Percentiles rank a stretch among this genome's conserved stretches.
These are phyloP conservation scores for Macrostomum cliftonense DNA, from an alignment of 2,888 invertebrate species.

Conservation along the genomic window DNA sequence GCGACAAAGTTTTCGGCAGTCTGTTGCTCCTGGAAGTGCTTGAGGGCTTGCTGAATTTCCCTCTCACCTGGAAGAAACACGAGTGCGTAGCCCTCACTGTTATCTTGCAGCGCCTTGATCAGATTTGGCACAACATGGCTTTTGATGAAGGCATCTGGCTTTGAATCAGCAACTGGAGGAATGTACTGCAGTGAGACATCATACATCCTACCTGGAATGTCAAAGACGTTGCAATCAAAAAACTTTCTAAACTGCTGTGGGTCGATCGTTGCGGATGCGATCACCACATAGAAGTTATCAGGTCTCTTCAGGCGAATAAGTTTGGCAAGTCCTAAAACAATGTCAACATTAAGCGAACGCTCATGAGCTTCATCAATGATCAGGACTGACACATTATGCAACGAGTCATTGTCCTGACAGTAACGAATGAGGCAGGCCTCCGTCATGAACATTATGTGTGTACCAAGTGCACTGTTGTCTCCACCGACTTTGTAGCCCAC, in stretches of 20 bases:
- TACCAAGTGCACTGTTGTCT: constrained; percentile 62
- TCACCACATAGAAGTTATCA: constrained; percentile 53
- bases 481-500: constrained; percentile 88
- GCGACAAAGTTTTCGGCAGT: too few species aligned
- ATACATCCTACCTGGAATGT: constrained; percentile 80
- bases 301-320: constrained; percentile 59
- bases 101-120: constrained; percentile 56
- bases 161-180: constrained; percentile 15
- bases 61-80: too few species aligned
- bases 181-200: constrained; percentile 69
- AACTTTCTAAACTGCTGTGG: constrained; percentile 74
- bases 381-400: constrained; percentile 65
- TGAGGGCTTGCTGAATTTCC: too few species aligned
- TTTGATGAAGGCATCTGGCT: constrained; percentile 46
- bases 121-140: constrained; percentile 79
- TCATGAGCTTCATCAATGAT: constrained; percentile 94
- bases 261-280: constrained; percentile 98
- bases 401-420: constrained; percentile 57
- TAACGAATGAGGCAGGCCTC: constrained; percentile 53
- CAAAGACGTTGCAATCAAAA: constrained; percentile 56
- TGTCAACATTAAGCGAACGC: constrained; percentile 64
- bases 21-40: too few species aligned
- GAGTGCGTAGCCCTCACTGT: constrained; percentile 20
- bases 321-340: constrained; percentile 70
- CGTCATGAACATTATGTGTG: constrained; percentile 80